These are phyloP conservation scores for Chrysemys picta DNA, from an alignment of 2,113 vertebrate species.

Conservation along the genomic window DNA sequence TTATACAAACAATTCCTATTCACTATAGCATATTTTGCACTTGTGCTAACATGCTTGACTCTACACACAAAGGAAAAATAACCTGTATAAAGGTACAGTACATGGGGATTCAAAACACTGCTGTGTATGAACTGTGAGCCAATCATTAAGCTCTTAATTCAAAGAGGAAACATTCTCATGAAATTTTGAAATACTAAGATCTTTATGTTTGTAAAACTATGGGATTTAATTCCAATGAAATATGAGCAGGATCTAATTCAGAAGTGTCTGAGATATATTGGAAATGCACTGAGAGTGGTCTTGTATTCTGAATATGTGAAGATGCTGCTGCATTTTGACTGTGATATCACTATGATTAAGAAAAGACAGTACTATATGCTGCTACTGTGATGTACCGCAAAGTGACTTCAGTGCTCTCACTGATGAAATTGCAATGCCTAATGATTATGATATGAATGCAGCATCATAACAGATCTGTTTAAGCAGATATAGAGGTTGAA, in stretches of 20 bases:
- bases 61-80: neutral
- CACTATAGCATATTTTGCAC: neutral
- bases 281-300: neutral
- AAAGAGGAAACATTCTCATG: neutral
- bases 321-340: neutral
- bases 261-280: neutral
- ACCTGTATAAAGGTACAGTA: neutral
- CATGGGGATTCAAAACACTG: neutral
- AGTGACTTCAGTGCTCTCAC: neutral
- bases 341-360: neutral
- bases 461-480: neutral
- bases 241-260: neutral
- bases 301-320: neutral
- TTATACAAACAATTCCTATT: neutral
- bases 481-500: neutral
- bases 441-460: neutral
- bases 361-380: neutral
- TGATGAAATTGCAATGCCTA: conserved; percentile 21
- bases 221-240: neutral
- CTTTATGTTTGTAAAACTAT: neutral
- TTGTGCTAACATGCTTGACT: neutral
- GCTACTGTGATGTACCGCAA: neutral
- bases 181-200: neutral
- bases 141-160: neutral
- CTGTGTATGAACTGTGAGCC: neutral